These are phyloP conservation scores for Archips xylosteana DNA, from an alignment of 2,888 invertebrate genomes.

Conservation along the genomic window DNA sequence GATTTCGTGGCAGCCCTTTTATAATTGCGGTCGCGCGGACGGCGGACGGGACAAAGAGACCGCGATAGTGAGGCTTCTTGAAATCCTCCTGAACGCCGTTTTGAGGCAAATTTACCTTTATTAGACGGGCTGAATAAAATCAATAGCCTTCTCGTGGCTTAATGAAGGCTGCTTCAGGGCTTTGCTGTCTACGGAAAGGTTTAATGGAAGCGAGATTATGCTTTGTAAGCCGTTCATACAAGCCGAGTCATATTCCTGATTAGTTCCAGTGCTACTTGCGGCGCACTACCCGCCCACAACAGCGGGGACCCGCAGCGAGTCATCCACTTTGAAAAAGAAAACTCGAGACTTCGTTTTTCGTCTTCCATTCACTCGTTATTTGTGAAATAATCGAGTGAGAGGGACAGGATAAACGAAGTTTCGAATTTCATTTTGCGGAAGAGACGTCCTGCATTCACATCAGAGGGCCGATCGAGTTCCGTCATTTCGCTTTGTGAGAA, in stretches of 20 bases:
- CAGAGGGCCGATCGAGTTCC: conserved; percentile 31
- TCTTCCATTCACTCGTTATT: conserved; percentile 6
- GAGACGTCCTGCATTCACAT: conserved; percentile 13
- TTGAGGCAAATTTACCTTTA: conserved; percentile 72
- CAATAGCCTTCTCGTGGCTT: conserved; percentile 71
- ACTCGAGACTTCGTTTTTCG: conserved; percentile 44
- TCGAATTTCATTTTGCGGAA: conserved; percentile 1
- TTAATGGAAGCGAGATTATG: conserved; percentile 65
- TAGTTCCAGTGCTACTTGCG: conserved; percentile 56
- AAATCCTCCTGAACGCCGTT: conserved; percentile 59
- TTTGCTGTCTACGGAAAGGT: conserved; percentile 66
- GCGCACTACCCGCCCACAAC: conserved; percentile 48
- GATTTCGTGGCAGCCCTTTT: conserved; percentile 56
- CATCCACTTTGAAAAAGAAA: conserved; percentile 1
- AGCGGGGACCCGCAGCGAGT: conserved; percentile 35
- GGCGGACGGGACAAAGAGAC: conserved; percentile 62
- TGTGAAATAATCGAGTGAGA: background rate
- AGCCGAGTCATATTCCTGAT: conserved; percentile 58
- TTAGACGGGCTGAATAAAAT: conserved; percentile 72
- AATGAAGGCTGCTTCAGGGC: conserved; percentile 73
- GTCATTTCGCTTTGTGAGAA: conserved; percentile 30
- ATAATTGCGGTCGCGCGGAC: conserved; percentile 57
- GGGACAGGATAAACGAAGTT: conserved; percentile 1
- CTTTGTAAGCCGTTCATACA: conserved; percentile 55
- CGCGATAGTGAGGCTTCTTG: conserved; percentile 63